Evolutionary conservation across 92 coral and sea anemone species (phyloP), one percentile per base, ranked within the genome.

Genomic region (Paragorgia papillata): DNA sequence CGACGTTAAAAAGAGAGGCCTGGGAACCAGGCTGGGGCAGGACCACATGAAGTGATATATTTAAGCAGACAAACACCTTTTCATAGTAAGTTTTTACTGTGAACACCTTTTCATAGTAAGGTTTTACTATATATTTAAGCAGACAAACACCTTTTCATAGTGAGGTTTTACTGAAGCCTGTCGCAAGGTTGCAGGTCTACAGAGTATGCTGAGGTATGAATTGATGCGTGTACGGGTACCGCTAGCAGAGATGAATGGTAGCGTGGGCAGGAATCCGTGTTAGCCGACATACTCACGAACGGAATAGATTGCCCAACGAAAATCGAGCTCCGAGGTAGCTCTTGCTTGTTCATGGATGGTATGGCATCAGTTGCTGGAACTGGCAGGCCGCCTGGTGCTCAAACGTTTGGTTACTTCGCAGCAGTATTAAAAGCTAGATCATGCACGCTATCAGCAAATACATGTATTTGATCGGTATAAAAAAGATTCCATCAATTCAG

Each of bases 161-260:
- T n/a, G n/a, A n/a, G n/a, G n/a, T n/a, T n/a, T n/a, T n/a, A n/a
- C n/a, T 80, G 88, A 70, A 70, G 83, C 88, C 41, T 84, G 88
- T 33, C 79, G 88, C 56, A 75, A 69, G 64, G 92, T 88, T 34
- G 86, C n/a, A n/a, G n/a, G 84, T 41, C 74, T 88, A 12, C 75
- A 22, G 14, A 80, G 56, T 56, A 58, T 84, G 19, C 81, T 88
- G 4, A 66, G 54, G 7, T 58, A 80, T 37, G 84, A 88, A 62
- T 74, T 88, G 34, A 88, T 67, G 81, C 80, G 83, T 12, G 85
- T 79, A 5, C 88, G 86, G 25, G 55, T 79, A 43, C 62, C 91
- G 22, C 34, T 87, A 32, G 84, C 86, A 51, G 86, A 88, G 69
- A 85, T 59, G 82, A 88, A 88, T 34, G 81, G 84, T 9, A 57